phyloP scores from a whole-genome alignment of 2,888 invertebrate genomes.

The Drosophila acutilabella region DNA sequence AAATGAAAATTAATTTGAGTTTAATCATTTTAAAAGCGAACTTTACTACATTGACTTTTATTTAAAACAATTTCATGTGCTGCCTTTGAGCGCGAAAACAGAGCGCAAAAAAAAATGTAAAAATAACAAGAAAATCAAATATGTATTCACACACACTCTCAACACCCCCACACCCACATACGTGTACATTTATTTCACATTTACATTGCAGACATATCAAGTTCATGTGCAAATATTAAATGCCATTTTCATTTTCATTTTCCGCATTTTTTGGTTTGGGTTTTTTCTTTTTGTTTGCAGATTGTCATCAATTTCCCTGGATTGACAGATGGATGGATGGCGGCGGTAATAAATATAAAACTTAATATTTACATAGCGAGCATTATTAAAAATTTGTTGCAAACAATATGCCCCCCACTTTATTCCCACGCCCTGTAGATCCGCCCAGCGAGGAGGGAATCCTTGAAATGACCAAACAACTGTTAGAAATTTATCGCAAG shows the following conservation, averaged over 20 bases:
- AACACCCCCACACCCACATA: neutral
- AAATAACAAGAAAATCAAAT: constrained; percentile 51
- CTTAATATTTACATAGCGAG: constrained; percentile 62
- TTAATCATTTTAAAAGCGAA: constrained; percentile 80
- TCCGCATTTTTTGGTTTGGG: constrained; percentile 33
- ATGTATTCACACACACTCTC: constrained; percentile 27
- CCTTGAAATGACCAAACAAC: constrained; percentile 79
- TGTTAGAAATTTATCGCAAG: constrained; percentile 80
- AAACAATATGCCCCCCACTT: neutral
- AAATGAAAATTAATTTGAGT: constrained; percentile 74
- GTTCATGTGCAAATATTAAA: constrained; percentile 74
- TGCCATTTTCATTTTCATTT: constrained; percentile 61
- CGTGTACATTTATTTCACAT: constrained; percentile 7
- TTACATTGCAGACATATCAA: constrained; percentile 51
- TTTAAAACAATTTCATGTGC: constrained; percentile 74
- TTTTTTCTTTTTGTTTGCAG: constrained; percentile 59
- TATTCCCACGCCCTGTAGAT: constrained; percentile 53
- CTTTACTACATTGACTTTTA: constrained; percentile 67
- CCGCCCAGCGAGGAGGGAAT: constrained; percentile 81
- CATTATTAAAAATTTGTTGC: constrained; percentile 72
- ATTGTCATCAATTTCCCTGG: constrained; percentile 82
- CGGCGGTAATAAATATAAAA: constrained; percentile 76
- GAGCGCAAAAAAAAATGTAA: constrained; percentile 19
- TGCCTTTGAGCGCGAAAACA: constrained; percentile 48
- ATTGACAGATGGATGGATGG: constrained; percentile 73